These are phyloP conservation scores for Dioctria linearis DNA, from an alignment of 2,888 invertebrate genomes.

Conservation along the genomic window DNA sequence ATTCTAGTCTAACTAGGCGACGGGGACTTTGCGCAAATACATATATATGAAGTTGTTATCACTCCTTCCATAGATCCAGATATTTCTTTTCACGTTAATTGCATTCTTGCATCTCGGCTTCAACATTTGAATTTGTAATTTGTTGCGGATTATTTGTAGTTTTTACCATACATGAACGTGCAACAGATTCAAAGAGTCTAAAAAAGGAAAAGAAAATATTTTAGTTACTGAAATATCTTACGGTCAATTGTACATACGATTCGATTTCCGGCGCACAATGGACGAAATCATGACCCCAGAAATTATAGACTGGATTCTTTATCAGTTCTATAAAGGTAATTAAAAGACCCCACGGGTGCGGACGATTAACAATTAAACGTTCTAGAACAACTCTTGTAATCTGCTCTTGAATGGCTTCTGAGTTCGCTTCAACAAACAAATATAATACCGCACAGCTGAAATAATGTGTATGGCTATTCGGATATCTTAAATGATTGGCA, in stretches of 20 bases:
- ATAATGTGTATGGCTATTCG: conserved; percentile 99
- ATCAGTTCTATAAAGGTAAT: conserved; percentile 99
- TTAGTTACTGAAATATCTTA: too few relatives aligned
- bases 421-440: conserved; percentile 97
- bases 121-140: conserved; percentile 65
- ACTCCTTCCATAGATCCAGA: conserved; percentile 3
- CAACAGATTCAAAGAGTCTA: conserved; percentile 96
- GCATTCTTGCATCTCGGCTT: conserved; percentile 69
- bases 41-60: background rate
- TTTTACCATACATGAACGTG: conserved; percentile 94
- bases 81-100: conserved; percentile 61
- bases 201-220: background rate
- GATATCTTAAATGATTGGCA: conserved; percentile 98
- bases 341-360: conserved; percentile 99
- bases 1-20: background rate
- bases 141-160: conserved; percentile 73
- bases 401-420: conserved; percentile 98
- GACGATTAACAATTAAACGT: conserved; percentile 96
- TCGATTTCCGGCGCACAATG: conserved; percentile 99
- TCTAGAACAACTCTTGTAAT: conserved; percentile 97
- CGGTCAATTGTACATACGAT: conserved; percentile 79
- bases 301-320: conserved; percentile 98
- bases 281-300: conserved; percentile 99
- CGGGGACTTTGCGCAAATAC: background rate
- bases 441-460: conserved; percentile 98